Evolutionary conservation across 53 echinoderm and acorn worm genomes (phyloP).

Genomic region (Temnopleurus reevesii): DNA sequence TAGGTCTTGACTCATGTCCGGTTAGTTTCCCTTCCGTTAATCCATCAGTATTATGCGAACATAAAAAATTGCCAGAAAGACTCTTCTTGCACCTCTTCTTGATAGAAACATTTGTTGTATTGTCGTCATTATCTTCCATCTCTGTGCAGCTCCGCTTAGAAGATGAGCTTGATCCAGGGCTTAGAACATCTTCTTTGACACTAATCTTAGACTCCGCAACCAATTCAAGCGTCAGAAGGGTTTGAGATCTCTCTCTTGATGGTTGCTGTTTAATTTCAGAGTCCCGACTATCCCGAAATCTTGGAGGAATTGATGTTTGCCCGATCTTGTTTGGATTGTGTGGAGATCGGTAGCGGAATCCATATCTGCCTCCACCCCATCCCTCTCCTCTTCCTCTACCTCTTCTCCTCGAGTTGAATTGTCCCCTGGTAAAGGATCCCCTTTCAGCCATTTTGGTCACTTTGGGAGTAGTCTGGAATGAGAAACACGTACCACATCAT

Average conservation of each 20-base stretch:
- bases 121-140: slow-evolving; percentile 45
- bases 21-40: neutral
- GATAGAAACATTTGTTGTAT: neutral
- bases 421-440: neutral
- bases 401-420: neutral
- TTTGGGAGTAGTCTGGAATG: neutral
- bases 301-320: neutral
- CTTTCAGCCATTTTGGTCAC: slow-evolving; percentile 25
- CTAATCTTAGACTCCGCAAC: neutral
- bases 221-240: neutral
- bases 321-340: neutral
- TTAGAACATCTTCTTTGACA: slow-evolving; percentile 3
- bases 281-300: neutral
- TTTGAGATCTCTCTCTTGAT: neutral
- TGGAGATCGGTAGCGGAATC: neutral
- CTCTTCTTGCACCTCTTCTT: slow-evolving; percentile 36
- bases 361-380: neutral
- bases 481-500: too few species aligned
- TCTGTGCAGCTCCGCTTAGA: slow-evolving; percentile 75
- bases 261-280: neutral
- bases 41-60: neutral
- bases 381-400: slow-evolving; percentile 5
- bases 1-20: neutral
- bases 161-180: slow-evolving; percentile 60
- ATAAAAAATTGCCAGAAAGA: neutral